Base-by-base conservation (phyloP, 2,113 vertebrate species). In the Elaphurus davidianus region DNA sequence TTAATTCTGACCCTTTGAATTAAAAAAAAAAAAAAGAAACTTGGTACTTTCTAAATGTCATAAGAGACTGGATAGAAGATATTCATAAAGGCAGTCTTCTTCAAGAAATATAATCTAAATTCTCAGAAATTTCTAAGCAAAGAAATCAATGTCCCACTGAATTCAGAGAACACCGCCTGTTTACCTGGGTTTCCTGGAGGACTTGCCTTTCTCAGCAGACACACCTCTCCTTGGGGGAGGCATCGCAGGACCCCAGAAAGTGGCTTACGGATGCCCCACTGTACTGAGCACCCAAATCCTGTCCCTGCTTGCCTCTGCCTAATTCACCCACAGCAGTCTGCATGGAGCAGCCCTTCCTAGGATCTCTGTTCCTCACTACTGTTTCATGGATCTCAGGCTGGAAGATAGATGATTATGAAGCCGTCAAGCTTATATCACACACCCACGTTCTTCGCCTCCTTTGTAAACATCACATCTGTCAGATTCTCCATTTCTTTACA, bases 401-500 rank as follows among this genome's bases (percentile, higher is more conserved):
- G 30, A 54, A 78, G 40, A 79, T 52, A 54, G 84, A 74, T 87
- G 55, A 23, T 92, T 87, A n/a, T 50, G 57, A 91, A 96, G 28
- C 89, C 83, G n/a, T 40, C 50, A 78, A 19, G 30, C 50, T 33
- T 57, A 64, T 30, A 94, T 94, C 94, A 78, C 60, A 55, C 64
- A 21, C 50, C 87, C 97, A 74, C 82, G 55, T 93, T 90, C 97
- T 89, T 57, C 67, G 71, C 45, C 55, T 92, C n/a, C 43, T 71
- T 36, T 95, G 30, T 87, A 96, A 97, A 55, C 23, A 3, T 0
- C 36, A 96, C 23, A 92, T 91, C 95, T 45, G 59, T 87, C 76
- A 82, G 79, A 27, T 86, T 98, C 96, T 97, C 92, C 16, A 43
- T 98, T 97, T 97, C 96, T 95, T 96, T 97, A 93, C 89, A 52